Evolutionary conservation across 1,140 invertebrate genomes (phyloP).

Genomic region (Stegodyphus mimosarum): DNA sequence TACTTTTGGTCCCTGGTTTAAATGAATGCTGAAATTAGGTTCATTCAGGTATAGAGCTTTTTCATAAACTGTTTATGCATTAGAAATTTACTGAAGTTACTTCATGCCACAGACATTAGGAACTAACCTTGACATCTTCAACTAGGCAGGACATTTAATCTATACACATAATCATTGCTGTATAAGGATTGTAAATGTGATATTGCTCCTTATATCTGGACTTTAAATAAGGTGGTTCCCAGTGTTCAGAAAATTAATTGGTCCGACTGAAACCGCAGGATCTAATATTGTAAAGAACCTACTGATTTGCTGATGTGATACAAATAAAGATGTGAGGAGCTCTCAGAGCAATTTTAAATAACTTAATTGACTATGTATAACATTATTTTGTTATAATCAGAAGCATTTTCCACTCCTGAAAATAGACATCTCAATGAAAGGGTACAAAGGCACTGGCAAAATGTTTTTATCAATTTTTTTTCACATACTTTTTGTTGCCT

Average conservation of each 20-base stretch:
- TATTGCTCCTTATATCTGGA: slow-evolving; percentile 2
- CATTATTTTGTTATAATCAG: background rate
- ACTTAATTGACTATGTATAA: background rate
- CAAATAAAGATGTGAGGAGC: background rate
- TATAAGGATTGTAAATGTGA: background rate
- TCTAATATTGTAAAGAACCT: background rate
- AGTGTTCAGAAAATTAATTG: slow-evolving; percentile 19
- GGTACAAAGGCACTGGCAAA: slow-evolving; percentile 52
- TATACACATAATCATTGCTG: background rate
- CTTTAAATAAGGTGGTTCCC: slow-evolving; percentile 17
- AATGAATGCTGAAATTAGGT: too few relatives aligned
- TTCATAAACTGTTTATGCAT: too few relatives aligned
- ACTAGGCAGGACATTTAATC: too few relatives aligned
- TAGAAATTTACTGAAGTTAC: too few relatives aligned
- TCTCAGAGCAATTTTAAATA: background rate
- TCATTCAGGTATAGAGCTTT: too few relatives aligned
- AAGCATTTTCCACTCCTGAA: background rate
- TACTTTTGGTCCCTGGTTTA: too few relatives aligned
- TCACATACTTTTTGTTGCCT: slow-evolving; percentile 17
- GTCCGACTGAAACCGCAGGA: slow-evolving; percentile 47
- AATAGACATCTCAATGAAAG: slow-evolving; percentile 5
- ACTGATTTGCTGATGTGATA: too few relatives aligned
- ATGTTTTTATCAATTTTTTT: slow-evolving; percentile 21
- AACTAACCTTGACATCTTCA: too few relatives aligned
- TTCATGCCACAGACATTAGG: too few relatives aligned